Base-by-base conservation (phyloP, 2,888 invertebrate species). In the Epistrophe eligans region DNA sequence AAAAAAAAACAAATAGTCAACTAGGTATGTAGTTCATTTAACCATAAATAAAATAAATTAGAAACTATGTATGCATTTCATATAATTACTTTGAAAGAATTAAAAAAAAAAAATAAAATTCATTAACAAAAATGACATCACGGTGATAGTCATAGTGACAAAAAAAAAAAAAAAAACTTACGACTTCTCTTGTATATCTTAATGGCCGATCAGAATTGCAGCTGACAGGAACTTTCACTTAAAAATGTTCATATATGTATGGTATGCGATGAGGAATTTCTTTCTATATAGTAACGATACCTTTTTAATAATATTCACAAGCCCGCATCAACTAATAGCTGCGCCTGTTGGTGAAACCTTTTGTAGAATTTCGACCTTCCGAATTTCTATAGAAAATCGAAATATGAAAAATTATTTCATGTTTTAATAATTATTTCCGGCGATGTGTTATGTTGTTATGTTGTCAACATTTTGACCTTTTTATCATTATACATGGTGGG, bases 201-300 rank as follows among this genome's bases (percentile, higher is more conserved):
- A 81, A 85, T 81, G 77, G 77, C 73, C 70, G 82, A 85, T 85
- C 85, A 85, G 85, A 85, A 81, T 77, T 73, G 73, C 72, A 84
- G 77, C 80, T 72, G 57, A 76, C 60, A 60, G 72, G 73, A 70
- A 85, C 85, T 85, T 85, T 85, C 85, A 85, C 85, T 85, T 85
- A 81, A 62, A 24, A 85, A 81, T 85, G 82, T 74, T 85, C 73
- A 82, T 77, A 77, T 35, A 13, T 73, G 77, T 66, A 55, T 60
- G 64, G 81, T 77, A 81, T 81, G 85, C 73, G 85, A 45, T 48
- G 82, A 57, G 73, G 79, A 76, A 81, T 81, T 81, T 77, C 38
- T 60, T 66, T 77, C 43, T 40, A 60, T 7, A 35, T 9, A 8
- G 58, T 70, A 70, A n/a, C 60, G 57, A 71, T 50, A 77, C 32